Evolutionary conservation across 2,888 invertebrate species (phyloP), one percentile per base, ranked within the genome.

Genomic region (Helobdella robusta): DNA sequence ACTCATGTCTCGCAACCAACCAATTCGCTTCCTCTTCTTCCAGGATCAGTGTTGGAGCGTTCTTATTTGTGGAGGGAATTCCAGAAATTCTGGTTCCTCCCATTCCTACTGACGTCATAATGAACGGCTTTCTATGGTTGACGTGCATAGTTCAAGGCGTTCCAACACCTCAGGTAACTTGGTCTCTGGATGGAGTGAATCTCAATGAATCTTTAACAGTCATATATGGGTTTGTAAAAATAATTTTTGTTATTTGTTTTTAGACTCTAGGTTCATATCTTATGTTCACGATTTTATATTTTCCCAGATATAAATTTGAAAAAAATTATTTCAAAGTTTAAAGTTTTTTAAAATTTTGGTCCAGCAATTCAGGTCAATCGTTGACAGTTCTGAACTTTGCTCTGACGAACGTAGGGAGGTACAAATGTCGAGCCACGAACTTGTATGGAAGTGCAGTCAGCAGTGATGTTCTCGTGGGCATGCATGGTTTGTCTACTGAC

Each of bases 1-100:
- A 76, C 68, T 73, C 73, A 66, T 77, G 76, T 70, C 74, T 75
- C 20, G 77, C 75, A 5, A 64, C 67, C 1, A 77, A 77, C 65
- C 65, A 68, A 8, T 70, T 68, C 50, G 68, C 76, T 2, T 59
- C 72, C 2, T 75, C 75, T 0, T 63, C 68, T 4, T 71, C 72
- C 8, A 68, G 76, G 18, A 74, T 74, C 0, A 75, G 76, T 0
- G 61, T 59, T 20, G 56, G 70, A 1, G 75, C 74, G n/a, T 66
- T 48, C 0, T 65, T 77, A 1, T 70, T 68, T 20, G 74, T 76
- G n/a, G 70, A 73, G 69, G 76, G 77, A 40, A 72, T 74, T 23
- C 75, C 76, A 25, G 68, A 73, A 48, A 73, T 77, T 48, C 66
- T 71, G 8, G 70, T 73, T 63, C 75, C 75, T 20, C 76, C 75